Evolutionary conservation across 2,888 invertebrate species (phyloP).

Genomic region (Flexamia atlantica): DNA sequence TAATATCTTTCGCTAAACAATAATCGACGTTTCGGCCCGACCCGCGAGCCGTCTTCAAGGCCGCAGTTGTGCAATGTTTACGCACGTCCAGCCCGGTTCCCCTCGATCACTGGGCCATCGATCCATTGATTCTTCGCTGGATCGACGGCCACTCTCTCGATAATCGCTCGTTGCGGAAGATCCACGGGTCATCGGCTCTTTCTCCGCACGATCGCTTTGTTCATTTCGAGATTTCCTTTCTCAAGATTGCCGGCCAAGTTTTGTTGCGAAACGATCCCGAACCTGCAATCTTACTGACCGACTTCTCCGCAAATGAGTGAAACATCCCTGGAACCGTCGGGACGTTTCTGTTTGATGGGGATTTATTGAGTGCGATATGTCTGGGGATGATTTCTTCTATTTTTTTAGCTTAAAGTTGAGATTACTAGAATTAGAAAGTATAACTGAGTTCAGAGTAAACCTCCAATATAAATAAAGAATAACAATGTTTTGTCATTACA

Average conservation of each 20-base stretch:
- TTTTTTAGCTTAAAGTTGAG: no score
- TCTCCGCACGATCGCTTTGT: constrained; percentile 38
- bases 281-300: constrained; percentile 19
- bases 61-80: constrained; percentile 28
- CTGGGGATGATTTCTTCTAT: no score
- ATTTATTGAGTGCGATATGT: no score
- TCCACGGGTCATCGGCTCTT: not conserved
- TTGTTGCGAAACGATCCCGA: not conserved
- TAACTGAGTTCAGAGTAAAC: no score
- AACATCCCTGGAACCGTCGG: not conserved
- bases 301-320: not conserved
- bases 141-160: constrained; percentile 8
- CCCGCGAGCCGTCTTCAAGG: constrained; percentile 1
- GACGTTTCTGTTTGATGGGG: no score
- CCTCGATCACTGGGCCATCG: not conserved
- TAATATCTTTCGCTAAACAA: no score
- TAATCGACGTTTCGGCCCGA: not conserved
- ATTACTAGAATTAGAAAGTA: no score
- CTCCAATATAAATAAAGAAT: no score
- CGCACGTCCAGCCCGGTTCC: constrained; percentile 37
- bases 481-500: no score
- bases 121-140: no score
- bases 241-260: not conserved
- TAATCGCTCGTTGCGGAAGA: constrained; percentile 26
- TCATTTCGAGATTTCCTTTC: constrained; percentile 31